Conservation (phyloP, 2,113 vertebrate genomes). For the Myotis lucifugus region DNA sequence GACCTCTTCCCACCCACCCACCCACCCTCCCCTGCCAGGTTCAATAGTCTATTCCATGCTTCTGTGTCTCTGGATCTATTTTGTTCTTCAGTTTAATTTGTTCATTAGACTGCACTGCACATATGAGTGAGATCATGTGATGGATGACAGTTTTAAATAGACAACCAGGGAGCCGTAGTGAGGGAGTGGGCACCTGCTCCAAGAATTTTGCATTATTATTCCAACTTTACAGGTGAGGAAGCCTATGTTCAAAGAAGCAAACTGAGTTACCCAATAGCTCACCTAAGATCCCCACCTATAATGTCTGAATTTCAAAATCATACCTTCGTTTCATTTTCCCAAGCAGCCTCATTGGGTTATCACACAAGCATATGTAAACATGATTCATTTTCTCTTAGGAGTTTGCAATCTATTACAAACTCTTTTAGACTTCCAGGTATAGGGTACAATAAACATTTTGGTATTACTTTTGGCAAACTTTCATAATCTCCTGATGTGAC, state of each 20-base stretch:
- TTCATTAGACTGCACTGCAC: too few relatives aligned
- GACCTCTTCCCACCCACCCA: too few relatives aligned
- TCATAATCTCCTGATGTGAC: constrained; percentile 26
- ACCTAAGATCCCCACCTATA: background rate
- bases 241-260: background rate
- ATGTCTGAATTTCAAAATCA: background rate
- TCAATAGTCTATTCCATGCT: too few relatives aligned
- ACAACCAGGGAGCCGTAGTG: background rate
- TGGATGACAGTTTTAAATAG: background rate
- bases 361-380: background rate
- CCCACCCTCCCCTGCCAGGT: too few relatives aligned
- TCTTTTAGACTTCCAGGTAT: background rate
- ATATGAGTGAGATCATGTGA: too few relatives aligned
- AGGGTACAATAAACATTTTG: background rate
- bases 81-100: too few relatives aligned
- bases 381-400: background rate
- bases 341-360: background rate
- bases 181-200: background rate
- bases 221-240: background rate
- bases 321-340: background rate
- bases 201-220: background rate
- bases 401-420: background rate
- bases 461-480: constrained; percentile 13
- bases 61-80: too few relatives aligned
- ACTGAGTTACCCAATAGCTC: background rate